phyloP scores from a whole-genome alignment of 2,797 vertebrate genomes.

The Urosaurus nigricauda region DNA sequence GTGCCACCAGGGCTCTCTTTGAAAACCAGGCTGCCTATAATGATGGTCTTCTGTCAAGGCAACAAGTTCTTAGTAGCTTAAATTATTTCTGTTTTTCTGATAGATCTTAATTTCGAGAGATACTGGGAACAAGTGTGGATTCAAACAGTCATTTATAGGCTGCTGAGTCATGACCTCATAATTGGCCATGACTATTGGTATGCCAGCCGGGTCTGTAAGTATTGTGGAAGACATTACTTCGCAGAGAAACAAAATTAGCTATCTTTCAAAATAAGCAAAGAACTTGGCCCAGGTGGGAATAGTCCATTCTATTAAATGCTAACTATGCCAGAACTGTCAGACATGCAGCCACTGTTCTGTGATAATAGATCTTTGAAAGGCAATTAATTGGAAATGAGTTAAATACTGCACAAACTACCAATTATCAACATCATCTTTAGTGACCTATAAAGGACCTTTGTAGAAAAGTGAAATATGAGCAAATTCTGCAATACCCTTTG shows the following conservation, averaged over 20 bases:
- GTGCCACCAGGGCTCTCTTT: not conserved
- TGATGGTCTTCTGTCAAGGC: not conserved
- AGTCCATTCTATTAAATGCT: no score
- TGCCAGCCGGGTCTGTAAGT: no score
- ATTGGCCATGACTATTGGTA: no score
- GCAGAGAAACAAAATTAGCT: no score
- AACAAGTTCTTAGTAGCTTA: not conserved
- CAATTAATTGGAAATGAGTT: not conserved
- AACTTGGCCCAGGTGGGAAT: no score
- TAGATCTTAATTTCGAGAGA: not conserved
- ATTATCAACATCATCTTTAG: not conserved
- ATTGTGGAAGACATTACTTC: no score
- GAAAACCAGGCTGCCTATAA: not conserved
- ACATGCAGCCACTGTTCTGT: not conserved
- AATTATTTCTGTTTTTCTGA: not conserved
- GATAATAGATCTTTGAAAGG: conserved; percentile 2
- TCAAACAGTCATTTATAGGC: not conserved
- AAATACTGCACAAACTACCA: not conserved
- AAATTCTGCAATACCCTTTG: not conserved
- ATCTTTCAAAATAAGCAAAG: no score
- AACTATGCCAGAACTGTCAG: no score
- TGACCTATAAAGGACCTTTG: not conserved
- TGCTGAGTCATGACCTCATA: not conserved
- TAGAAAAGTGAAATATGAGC: not conserved
- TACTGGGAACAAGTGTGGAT: not conserved